Evolutionary conservation across 2,797 vertebrate genomes (phyloP).

Genomic region (Parauchenoglanis ngamensis): DNA sequence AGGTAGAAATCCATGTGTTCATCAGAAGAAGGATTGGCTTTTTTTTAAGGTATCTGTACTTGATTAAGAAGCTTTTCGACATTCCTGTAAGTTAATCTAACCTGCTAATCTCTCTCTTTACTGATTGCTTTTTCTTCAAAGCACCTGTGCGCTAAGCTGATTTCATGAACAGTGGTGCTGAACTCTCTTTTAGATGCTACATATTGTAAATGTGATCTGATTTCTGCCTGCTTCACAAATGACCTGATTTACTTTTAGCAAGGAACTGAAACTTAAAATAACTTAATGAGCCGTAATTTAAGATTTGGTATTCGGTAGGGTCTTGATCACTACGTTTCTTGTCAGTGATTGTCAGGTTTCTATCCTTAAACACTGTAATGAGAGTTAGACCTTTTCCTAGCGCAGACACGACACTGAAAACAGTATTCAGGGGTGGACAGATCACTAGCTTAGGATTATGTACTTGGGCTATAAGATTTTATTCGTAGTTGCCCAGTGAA

Average conservation of each 20-base stretch:
- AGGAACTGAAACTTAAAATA: conserved; percentile 13
- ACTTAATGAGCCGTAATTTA: conserved; percentile 9
- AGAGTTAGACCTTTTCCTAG: not conserved
- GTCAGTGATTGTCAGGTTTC: not conserved
- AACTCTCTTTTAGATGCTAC: conserved; percentile 6
- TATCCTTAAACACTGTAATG: not conserved
- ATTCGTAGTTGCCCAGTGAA: not conserved
- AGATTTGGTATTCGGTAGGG: not conserved
- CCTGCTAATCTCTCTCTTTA: conserved; percentile 55
- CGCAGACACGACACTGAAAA: not conserved
- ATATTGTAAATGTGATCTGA: conserved; percentile 7
- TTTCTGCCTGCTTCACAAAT: conserved; percentile 13
- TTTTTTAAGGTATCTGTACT: conserved; percentile 43
- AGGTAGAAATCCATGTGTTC: conserved; percentile 27
- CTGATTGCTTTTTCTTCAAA: conserved; percentile 62
- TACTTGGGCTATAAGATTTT: not conserved
- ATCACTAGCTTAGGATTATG: not conserved
- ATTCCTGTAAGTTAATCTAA: conserved; percentile 60
- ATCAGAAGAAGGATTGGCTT: conserved; percentile 19
- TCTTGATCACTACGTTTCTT: not conserved
- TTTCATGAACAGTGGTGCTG: conserved; percentile 46
- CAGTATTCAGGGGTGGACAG: too few relatives aligned
- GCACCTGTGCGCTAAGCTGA: conserved; percentile 51
- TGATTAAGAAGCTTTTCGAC: conserved; percentile 55
- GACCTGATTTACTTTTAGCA: conserved; percentile 26